Evolutionary conservation across 2,888 invertebrate genomes (phyloP), one percentile per base, ranked within the genome.

Genomic region (Ophion costatus): DNA sequence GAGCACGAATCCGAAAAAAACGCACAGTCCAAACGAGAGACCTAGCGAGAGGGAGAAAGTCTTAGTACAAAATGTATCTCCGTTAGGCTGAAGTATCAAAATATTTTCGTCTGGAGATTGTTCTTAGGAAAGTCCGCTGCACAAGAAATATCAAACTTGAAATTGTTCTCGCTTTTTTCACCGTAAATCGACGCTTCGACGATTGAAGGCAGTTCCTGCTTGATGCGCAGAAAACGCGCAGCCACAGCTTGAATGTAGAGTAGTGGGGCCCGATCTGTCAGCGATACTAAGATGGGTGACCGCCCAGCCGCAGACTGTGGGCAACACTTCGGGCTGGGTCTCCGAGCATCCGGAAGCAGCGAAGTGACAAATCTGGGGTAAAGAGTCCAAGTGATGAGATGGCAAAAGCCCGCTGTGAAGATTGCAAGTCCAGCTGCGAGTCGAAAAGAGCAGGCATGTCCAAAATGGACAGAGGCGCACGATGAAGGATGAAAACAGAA

Each of bases 21-120:
- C 33, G 67, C 33, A 73, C 59, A 74, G 22, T 71, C 38, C 24
- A 61, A 77, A 76, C 24, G 71, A 45, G 22, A 59, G 20, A 57
- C 29, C 29, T 24, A 33, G 33, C 66, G 33, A 45, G 69, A 71
- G 11, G 2, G 42, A 42, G 59, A 20, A 20, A 71, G 2, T 33
- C 77, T 66, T 73, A 67, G 80, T 84, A 77, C 71, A 80, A 84
- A 79, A 70, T 77, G 51, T 63, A 71, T 80, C 66, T 73, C 51
- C n/a, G 51, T 61, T 80, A 81, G 63, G 42, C 17, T 24, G 51
- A 70, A 56, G 38, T 24, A 63, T 76, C 29, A 56, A 73, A 61
- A 33, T 73, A 38, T 84, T 67, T 69, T 20, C 38, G 61, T 73
- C 42, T 71, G n/a, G 24, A 63, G 57, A 66, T 66, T 59, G 29